phyloP scores from a whole-genome alignment of 2,797 vertebrate species.

The Tympanoctomys barrerae region DNA sequence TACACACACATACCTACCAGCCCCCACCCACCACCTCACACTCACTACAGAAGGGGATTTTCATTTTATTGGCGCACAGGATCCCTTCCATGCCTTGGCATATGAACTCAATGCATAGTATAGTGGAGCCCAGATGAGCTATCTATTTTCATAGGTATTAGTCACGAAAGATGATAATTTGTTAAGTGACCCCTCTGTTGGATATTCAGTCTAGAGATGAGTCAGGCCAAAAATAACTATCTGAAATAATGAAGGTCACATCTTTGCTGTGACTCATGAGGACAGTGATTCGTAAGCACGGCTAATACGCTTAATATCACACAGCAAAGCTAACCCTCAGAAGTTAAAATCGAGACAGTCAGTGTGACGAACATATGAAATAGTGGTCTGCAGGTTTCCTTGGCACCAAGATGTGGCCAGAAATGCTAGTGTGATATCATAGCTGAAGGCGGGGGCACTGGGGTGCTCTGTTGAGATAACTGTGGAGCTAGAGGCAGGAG shows the following conservation, averaged over 20 bases:
- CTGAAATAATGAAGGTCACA: conserved; percentile 23
- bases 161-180: conserved; percentile 13
- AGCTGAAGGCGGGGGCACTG: not conserved
- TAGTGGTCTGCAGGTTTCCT: not conserved
- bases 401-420: accelerated
- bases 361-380: not conserved
- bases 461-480: not conserved
- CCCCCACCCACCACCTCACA: not conserved
- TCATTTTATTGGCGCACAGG: not conserved
- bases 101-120: conserved; percentile 31
- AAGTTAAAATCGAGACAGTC: not conserved
- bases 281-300: not conserved
- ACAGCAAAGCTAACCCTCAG: not conserved
- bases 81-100: not conserved
- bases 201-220: not conserved
- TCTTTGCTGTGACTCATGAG: not conserved
- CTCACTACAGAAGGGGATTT: not conserved
- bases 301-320: not conserved
- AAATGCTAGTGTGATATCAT: not conserved
- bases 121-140: not conserved
- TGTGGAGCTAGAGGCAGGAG: not conserved
- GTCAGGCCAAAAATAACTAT: not conserved
- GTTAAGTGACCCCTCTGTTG: not conserved
- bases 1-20: not conserved
- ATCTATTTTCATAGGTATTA: not conserved